Percentiles rank a stretch among this genome's conserved stretches.
Conservation (phyloP, 2,797 vertebrate genomes). For the Manis crassicaudata region DNA sequence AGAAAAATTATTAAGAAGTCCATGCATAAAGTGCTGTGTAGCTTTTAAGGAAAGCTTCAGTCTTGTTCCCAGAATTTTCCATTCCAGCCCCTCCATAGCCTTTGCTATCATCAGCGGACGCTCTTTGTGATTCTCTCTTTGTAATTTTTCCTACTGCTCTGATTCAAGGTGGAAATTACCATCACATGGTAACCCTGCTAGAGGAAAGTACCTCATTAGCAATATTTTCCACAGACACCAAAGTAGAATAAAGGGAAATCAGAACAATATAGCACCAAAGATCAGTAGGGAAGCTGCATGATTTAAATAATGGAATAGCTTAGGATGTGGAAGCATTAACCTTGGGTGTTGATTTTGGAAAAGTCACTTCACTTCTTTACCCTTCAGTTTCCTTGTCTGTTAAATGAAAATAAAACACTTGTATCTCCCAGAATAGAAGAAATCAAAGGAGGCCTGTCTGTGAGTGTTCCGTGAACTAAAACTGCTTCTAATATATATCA, state of each 20-base stretch:
- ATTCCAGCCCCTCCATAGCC: neutral
- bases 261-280: neutral
- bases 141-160: constrained; percentile 51
- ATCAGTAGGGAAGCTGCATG: neutral
- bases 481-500: neutral
- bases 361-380: neutral
- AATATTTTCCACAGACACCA: constrained; percentile 56
- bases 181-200: constrained; percentile 44
- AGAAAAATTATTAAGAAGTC: constrained; percentile 22
- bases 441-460: neutral
- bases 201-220: constrained; percentile 66
- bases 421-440: neutral
- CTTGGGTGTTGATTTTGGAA: constrained; percentile 7
- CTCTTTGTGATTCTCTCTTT: constrained; percentile 47
- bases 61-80: constrained; percentile 64
- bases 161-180: constrained; percentile 66
- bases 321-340: neutral
- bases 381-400: neutral
- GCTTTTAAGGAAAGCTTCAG: constrained; percentile 4
- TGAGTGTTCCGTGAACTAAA: neutral
- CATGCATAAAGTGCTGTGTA: constrained; percentile 31
- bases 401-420: neutral
- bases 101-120: constrained; percentile 65
- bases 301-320: constrained; percentile 1
- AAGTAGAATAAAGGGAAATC: constrained; percentile 30